phyloP scores from a whole-genome alignment of 2,888 invertebrate genomes.

The Spodoptera littoralis region DNA sequence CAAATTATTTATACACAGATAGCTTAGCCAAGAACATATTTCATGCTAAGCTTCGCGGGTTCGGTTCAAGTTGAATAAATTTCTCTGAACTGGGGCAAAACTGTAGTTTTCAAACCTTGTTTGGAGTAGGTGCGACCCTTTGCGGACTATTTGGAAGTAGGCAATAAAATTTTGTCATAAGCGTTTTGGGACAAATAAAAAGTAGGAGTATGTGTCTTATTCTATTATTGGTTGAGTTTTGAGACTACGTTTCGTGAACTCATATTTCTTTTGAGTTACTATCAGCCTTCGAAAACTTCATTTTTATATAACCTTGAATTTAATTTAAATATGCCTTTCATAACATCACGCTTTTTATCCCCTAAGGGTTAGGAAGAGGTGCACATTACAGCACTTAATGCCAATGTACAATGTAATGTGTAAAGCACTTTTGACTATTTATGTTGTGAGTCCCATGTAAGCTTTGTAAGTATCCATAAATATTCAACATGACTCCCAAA shows the following conservation, averaged over 20 bases:
- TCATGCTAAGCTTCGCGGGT: constrained; percentile 51
- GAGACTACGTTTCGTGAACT: too few relatives aligned
- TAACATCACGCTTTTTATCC: too few relatives aligned
- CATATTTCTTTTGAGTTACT: too few relatives aligned
- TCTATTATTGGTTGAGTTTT: constrained; percentile 35
- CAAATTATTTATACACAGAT: constrained; percentile 48
- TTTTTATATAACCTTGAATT: too few relatives aligned
- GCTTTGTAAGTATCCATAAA: too few relatives aligned
- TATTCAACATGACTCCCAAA: neutral
- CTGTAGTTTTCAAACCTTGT: constrained; percentile 58
- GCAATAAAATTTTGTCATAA: constrained; percentile 61
- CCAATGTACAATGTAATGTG: too few relatives aligned
- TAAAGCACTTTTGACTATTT: too few relatives aligned
- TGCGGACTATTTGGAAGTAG: constrained; percentile 44
- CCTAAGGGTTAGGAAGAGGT: too few relatives aligned
- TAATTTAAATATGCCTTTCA: too few relatives aligned
- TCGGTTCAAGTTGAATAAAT: constrained; percentile 56
- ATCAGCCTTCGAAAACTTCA: too few relatives aligned
- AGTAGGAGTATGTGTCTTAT: constrained; percentile 45
- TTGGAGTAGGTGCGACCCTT: constrained; percentile 57
- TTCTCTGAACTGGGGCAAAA: constrained; percentile 57
- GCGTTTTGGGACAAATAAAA: constrained; percentile 60
- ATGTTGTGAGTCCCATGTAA: too few relatives aligned
- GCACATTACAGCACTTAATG: too few relatives aligned
- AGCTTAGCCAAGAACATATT: constrained; percentile 51